phyloP scores from a whole-genome alignment of 2,113 vertebrate genomes.

The Phycodurus eques region DNA sequence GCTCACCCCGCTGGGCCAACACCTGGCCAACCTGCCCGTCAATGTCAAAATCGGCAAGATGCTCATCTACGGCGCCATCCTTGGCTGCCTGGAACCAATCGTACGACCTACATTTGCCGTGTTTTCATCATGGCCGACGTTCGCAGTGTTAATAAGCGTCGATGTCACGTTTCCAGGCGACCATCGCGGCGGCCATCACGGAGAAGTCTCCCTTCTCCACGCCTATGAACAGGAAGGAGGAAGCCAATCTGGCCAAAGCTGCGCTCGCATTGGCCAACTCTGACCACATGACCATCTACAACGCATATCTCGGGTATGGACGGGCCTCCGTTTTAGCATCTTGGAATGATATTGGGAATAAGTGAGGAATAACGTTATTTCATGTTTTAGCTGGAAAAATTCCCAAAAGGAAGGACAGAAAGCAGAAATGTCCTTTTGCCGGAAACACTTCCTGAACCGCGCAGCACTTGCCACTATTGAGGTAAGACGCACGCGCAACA shows the following conservation, averaged over 20 bases:
- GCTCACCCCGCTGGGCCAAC: conserved; percentile 91
- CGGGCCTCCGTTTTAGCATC: background rate
- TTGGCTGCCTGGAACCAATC: conserved; percentile 92
- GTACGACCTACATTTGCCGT: conserved; percentile 65
- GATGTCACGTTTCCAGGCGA: conserved; percentile 77
- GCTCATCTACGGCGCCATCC: conserved; percentile 95
- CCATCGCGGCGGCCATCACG: conserved; percentile 92
- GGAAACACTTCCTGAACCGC: conserved; percentile 88
- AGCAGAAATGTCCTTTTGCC: conserved; percentile 84
- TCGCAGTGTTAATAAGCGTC: background rate
- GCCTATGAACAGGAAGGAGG: conserved; percentile 91
- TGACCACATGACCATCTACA: conserved; percentile 94
- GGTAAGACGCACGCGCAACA: conserved; percentile 63
- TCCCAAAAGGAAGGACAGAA: conserved; percentile 77
- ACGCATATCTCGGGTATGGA: conserved; percentile 86
- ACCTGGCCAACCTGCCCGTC: conserved; percentile 91
- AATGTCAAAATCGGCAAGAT: conserved; percentile 98
- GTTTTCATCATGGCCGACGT: background rate
- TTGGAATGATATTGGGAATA: background rate
- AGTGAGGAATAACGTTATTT: background rate
- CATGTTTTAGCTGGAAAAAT: conserved; percentile 82
- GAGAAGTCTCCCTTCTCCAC: conserved; percentile 96
- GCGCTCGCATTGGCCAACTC: conserved; percentile 86
- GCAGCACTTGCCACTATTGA: conserved; percentile 90
- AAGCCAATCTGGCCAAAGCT: conserved; percentile 91